Conservation (phyloP, 2,797 vertebrate genomes). For the Mormyrops attenuatus region DNA sequence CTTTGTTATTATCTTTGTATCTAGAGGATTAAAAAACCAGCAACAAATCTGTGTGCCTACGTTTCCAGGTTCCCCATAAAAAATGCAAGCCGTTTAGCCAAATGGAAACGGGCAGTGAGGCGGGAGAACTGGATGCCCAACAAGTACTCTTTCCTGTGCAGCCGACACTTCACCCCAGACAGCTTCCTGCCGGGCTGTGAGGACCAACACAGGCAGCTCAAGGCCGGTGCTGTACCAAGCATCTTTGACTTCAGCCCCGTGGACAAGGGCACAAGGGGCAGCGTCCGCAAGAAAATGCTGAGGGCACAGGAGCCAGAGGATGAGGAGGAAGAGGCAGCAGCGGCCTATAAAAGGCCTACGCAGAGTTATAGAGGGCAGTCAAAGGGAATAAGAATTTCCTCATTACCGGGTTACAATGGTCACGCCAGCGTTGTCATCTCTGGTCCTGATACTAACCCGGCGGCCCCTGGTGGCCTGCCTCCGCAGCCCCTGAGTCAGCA, state of each 20-base stretch:
- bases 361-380: conserved; percentile 34
- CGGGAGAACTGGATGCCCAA: conserved; percentile 71
- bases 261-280: conserved; percentile 31
- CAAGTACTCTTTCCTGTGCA: conserved; percentile 73
- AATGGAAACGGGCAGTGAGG: conserved; percentile 68
- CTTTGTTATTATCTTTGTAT: background rate
- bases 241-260: conserved; percentile 61
- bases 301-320: background rate
- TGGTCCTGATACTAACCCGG: background rate
- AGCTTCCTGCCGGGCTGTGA: conserved; percentile 67
- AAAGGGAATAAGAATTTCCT: background rate
- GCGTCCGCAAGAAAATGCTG: conserved; percentile 14
- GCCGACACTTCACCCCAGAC: conserved; percentile 71
- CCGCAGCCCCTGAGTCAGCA: background rate
- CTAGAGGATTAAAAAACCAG: background rate
- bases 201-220: conserved; percentile 65
- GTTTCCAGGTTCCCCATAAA: conserved; percentile 64
- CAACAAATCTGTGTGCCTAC: background rate
- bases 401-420: background rate
- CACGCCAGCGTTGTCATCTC: background rate
- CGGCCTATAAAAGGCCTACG: conserved; percentile 18
- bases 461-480: background rate
- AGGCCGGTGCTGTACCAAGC: conserved; percentile 66
- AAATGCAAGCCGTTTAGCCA: conserved; percentile 63
- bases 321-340: conserved; percentile 31